phyloP scores from a whole-genome alignment of 2,113 vertebrate genomes.

The Sphaerodactylus townsendi region DNA sequence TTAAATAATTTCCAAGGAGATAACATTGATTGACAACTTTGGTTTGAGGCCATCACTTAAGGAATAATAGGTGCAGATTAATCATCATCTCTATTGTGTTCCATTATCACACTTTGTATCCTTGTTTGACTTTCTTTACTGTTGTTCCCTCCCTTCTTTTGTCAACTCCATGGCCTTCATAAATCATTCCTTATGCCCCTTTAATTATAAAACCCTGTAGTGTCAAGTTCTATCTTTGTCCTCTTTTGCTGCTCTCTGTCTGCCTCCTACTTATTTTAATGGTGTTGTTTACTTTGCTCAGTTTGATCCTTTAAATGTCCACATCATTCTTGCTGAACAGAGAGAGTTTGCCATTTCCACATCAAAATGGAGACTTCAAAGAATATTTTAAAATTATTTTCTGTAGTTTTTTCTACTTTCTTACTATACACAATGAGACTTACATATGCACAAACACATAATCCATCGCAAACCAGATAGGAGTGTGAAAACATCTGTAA shows the following conservation, averaged over 20 bases:
- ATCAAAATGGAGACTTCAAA: constrained; percentile 11
- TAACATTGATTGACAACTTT: neutral
- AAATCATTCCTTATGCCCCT: neutral
- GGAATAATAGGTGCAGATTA: neutral
- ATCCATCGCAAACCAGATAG: neutral
- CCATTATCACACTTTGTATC: neutral
- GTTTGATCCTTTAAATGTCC: constrained; percentile 13
- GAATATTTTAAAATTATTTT: neutral
- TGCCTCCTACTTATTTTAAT: constrained; percentile 8
- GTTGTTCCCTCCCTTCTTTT: neutral
- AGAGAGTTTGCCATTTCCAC: constrained; percentile 27
- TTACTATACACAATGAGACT: neutral
- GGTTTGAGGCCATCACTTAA: neutral
- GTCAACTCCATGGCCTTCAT: neutral
- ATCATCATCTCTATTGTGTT: neutral
- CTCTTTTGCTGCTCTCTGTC: constrained; percentile 10
- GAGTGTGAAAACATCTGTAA: neutral
- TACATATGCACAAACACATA: neutral
- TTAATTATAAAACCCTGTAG: constrained; percentile 18
- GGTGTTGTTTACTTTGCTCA: constrained; percentile 17
- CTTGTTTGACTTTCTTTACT: constrained; percentile 5
- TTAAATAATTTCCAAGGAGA: neutral
- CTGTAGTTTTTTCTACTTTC: neutral
- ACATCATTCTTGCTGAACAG: constrained; percentile 15
- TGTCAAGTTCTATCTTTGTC: constrained; percentile 18